Evolutionary conservation across 2,888 invertebrate genomes (phyloP), one percentile per base, ranked within the genome.

Genomic region (Epistrophe eligans): DNA sequence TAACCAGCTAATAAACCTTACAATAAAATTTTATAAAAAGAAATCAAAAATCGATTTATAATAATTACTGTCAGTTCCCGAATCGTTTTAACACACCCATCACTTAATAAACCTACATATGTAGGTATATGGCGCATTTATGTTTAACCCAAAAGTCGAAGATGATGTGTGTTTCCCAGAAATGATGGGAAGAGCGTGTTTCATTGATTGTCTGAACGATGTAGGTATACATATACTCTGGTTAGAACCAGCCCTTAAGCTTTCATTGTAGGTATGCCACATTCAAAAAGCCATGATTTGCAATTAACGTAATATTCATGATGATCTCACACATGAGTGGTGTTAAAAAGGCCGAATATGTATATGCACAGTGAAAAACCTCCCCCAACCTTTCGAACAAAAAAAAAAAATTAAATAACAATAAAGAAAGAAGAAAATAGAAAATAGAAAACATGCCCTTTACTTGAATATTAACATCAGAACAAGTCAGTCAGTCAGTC

Each of bases 231-330:
- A 24, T 24, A 48, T 4, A 28, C 45, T 43, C n/a, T n/a, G n/a
- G 38, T 62, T 73, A 64, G 19, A 76, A 76, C 72, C 79, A 83
- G 87, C 83, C 87, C 83, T 79, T 79, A 87, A 87, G 79, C 87
- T 83, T 87, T 83, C 76, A 87, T 87, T 87, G 83, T 87, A n/a
- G n/a, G n/a, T n/a, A n/a, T 79, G 76, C 79, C 79, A 24, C 24
- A 72, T 90, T 90, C 89, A 85, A 79, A 85, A 85, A 67, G 89
- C 90, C 90, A 90, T 90, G 92, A 91, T 91, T 91, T 91, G 90
- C 91, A 92, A 92, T 92, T 92, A 92, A 91, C 91, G 90, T 90
- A 91, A 91, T 92, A 91, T 91, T 92, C 91, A 91, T 91, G 90
- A 91, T 90, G 90, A 90, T 92, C 91, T 92, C 91, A 92, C 92